Conservation (phyloP, 2,888 invertebrate species). For the Eupeodes luniger region DNA sequence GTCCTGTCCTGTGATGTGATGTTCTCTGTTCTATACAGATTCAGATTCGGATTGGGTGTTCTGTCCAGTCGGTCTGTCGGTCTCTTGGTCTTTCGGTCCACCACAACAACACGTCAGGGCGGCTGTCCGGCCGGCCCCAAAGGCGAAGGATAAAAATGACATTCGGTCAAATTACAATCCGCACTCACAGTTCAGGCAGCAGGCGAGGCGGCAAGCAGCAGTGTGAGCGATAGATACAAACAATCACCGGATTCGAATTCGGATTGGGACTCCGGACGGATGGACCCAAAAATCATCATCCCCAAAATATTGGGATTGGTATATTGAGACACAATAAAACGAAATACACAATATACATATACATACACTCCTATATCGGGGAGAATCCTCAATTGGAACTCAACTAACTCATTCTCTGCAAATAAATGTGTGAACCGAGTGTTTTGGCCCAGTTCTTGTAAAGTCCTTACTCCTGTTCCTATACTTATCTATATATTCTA, state of each 20-base stretch:
- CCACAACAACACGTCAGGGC: conserved; percentile 57
- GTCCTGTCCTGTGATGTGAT: neutral
- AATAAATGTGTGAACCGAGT: conserved; percentile 59
- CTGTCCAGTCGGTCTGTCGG: neutral
- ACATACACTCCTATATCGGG: neutral
- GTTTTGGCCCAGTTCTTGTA: conserved; percentile 39
- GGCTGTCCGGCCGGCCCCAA: neutral
- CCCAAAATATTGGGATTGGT: conserved; percentile 54
- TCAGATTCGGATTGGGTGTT: conserved; percentile 20
- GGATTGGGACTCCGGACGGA: neutral
- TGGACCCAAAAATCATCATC: neutral
- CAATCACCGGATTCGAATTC: neutral
- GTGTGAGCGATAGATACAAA: conserved; percentile 54
- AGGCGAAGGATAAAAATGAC: conserved; percentile 65
- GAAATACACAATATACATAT: conserved; percentile 21
- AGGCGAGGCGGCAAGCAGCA: conserved; percentile 33
- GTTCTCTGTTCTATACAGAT: too few species aligned
- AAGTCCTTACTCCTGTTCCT: conserved; percentile 28
- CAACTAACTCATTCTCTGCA: conserved; percentile 47
- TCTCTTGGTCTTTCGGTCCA: conserved; percentile 13
- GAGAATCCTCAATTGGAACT: conserved; percentile 22
- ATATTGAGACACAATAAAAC: conserved; percentile 57
- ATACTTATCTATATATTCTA: neutral
- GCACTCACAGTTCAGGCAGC: conserved; percentile 64
- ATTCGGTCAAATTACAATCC: conserved; percentile 76